phyloP scores from a whole-genome alignment of 2,113 vertebrate species.

The Austrofundulus limnaeus region DNA sequence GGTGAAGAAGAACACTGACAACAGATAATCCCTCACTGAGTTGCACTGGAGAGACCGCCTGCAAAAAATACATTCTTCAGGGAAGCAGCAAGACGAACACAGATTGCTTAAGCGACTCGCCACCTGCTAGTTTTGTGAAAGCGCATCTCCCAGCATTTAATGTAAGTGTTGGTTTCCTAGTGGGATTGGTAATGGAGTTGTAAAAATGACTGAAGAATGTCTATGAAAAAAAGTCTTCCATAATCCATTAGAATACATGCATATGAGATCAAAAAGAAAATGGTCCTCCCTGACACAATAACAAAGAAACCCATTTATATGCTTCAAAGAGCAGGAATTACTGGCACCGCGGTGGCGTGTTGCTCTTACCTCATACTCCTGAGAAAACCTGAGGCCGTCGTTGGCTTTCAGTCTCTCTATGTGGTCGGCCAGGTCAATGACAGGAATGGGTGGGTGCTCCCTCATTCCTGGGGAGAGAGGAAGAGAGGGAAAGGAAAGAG shows the following conservation, averaged over 20 bases:
- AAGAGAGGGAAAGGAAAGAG: constrained; percentile 6
- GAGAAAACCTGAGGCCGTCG: constrained; percentile 92
- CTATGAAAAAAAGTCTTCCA: constrained; percentile 28
- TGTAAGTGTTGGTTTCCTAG: constrained; percentile 62
- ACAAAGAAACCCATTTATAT: constrained; percentile 37
- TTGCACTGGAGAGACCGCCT: constrained; percentile 47
- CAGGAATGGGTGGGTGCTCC: constrained; percentile 87
- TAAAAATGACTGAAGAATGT: constrained; percentile 58
- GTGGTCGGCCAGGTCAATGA: constrained; percentile 87
- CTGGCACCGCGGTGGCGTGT: background rate
- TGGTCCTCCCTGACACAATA: constrained; percentile 17
- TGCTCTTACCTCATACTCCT: constrained; percentile 92
- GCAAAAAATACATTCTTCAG: constrained; percentile 63
- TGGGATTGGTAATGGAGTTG: constrained; percentile 65
- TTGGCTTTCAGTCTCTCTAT: constrained; percentile 95
- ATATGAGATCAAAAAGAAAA: constrained; percentile 45
- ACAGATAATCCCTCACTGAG: constrained; percentile 71
- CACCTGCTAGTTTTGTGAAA: constrained; percentile 67
- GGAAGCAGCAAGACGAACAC: constrained; percentile 54
- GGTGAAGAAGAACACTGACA: constrained; percentile 62
- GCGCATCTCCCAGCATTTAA: constrained; percentile 54
- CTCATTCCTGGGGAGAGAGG: constrained; percentile 84
- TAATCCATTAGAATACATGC: constrained; percentile 63
- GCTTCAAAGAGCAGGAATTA: constrained; percentile 10
- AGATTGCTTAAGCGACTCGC: constrained; percentile 63